A percentile compares a stretch with the other conserved stretches of the same genome.
Evolutionary conservation across 2,888 invertebrate genomes (phyloP).

Genomic region (Volucella inflata): DNA sequence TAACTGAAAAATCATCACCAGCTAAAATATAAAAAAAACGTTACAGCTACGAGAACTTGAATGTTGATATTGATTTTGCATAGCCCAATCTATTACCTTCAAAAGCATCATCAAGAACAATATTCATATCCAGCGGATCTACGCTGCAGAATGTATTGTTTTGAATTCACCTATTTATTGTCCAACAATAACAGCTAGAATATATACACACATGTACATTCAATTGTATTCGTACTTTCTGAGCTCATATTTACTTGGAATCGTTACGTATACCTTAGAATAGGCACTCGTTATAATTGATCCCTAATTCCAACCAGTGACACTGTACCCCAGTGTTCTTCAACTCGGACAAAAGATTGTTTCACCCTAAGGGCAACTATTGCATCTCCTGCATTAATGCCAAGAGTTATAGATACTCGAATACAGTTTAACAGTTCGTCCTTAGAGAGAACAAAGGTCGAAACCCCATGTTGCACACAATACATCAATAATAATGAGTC

Average conservation of each 20-base stretch:
- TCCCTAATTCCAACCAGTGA: conserved; percentile 2
- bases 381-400: conserved; percentile 38
- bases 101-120: no score
- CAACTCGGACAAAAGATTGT: conserved; percentile 3
- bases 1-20: no score
- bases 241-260: neutral
- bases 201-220: no score
- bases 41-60: no score
- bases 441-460: conserved; percentile 28
- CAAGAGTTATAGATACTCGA: conserved; percentile 18
- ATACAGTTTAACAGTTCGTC: neutral
- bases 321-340: neutral
- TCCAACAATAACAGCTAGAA: no score
- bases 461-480: conserved; percentile 5
- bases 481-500: conserved; percentile 33
- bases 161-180: no score
- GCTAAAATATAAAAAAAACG: no score
- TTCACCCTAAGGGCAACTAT: conserved; percentile 8
- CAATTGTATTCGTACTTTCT: neutral
- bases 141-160: no score
- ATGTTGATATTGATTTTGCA: no score
- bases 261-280: neutral
- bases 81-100: no score
- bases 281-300: neutral
- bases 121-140: no score